A percentile compares a stretch with the other conserved stretches of the same genome.
phyloP scores from a whole-genome alignment of 2,888 invertebrate species.

The Drosophila falleni region DNA sequence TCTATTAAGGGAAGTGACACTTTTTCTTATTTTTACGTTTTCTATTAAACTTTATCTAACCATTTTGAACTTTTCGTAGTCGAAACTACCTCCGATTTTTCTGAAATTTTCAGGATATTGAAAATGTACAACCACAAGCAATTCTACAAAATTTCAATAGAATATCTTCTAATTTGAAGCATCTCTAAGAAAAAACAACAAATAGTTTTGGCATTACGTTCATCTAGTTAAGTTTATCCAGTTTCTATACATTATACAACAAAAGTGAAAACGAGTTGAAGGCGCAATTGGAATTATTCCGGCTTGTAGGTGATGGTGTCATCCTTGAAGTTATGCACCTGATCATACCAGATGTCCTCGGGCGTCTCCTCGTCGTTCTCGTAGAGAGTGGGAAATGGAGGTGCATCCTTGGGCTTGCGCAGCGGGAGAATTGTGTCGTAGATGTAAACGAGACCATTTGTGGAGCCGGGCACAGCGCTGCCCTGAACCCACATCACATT shows the following conservation, averaged over 20 bases:
- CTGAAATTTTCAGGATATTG: neutral
- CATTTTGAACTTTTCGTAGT: neutral
- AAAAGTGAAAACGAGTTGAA: constrained; percentile 21
- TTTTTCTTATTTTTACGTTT: no score
- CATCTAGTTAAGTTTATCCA: constrained; percentile 28
- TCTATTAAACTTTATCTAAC: neutral
- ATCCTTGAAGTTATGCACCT: constrained; percentile 90
- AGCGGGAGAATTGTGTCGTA: constrained; percentile 91
- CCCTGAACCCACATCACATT: constrained; percentile 96
- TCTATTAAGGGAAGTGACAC: no score
- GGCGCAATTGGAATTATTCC: constrained; percentile 67
- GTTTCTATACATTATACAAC: constrained; percentile 42
- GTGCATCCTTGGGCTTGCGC: constrained; percentile 87
- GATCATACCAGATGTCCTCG: constrained; percentile 91
- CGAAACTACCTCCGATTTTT: neutral
- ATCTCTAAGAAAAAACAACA: neutral
- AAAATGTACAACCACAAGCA: neutral
- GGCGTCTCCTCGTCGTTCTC: constrained; percentile 85
- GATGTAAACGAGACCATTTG: constrained; percentile 91
- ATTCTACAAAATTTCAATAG: neutral
- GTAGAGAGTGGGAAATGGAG: constrained; percentile 93
- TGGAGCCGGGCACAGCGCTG: constrained; percentile 92
- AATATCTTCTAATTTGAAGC: neutral
- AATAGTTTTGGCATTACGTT: constrained; percentile 3
- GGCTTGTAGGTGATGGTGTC: constrained; percentile 89